Base-by-base conservation (phyloP, 2,113 vertebrate genomes). In the Boleophthalmus pectinirostris region DNA sequence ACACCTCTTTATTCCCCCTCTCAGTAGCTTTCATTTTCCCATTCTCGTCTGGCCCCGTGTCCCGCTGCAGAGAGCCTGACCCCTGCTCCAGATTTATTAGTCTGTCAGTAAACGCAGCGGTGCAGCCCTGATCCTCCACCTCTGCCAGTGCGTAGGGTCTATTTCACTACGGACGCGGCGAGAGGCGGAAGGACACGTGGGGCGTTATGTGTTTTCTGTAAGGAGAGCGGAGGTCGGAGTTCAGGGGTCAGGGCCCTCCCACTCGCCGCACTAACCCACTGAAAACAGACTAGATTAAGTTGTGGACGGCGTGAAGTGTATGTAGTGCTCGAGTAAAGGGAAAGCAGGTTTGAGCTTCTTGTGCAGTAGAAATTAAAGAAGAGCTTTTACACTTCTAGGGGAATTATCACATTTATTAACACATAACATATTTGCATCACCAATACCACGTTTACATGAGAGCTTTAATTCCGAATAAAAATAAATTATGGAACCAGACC, bases 31-130 rank as follows among this genome's bases (percentile, higher is more conserved):
- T 66, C 43, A 46, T 66, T 66, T 47, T 46, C 45, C 45, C 65
- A 58, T 77, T 77, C 68, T 76, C 70, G 25, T 20, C 43, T 43
- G 45, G 68, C 21, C 33, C 66, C 47, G 53, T 57, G 43, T 69
- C 78, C 75, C 58, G 67, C 87, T 79, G 81, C 65, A 58, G 33
- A 83, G 83, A 75, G 78, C 74, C 73, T 18, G 66, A 82, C 76
- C 83, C 77, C 83, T 75, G 73, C 81, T 80, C 76, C 46, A 83
- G 82, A 87, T 86, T 68, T 74, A 85, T 87, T 83, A 66, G 73
- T 64, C 71, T 79, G 82, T 79, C 68, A 75, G 75, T 73, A 77
- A 77, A 68, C 84, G 72, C 76, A 83, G 78, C 83, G 78, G 80
- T 77, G 61, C 58, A 69, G 71, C 74, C 76, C 58, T 82, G 75